Evolutionary conservation across 2,797 vertebrate genomes (phyloP).

Genomic region (Dromococcyx pavoninus): DNA sequence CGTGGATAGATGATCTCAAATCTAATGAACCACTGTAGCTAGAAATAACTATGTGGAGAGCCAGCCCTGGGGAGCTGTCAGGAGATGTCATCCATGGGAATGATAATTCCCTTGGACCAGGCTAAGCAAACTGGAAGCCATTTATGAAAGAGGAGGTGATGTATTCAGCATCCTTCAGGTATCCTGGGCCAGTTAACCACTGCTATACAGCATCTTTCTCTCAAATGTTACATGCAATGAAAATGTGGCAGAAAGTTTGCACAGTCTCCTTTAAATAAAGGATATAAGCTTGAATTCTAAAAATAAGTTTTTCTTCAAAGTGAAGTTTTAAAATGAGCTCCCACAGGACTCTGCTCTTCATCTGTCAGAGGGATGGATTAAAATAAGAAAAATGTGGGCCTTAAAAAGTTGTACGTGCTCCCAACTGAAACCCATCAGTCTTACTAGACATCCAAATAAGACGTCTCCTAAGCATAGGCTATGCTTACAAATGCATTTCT

Average conservation of each 20-base stretch:
- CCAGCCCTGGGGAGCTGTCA: slow-evolving; percentile 41
- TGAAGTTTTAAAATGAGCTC: slow-evolving; percentile 50
- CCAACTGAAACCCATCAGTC: slow-evolving; percentile 60
- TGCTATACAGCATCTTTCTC: neutral
- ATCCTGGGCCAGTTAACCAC: neutral
- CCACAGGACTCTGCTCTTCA: slow-evolving; percentile 44
- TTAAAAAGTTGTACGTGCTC: slow-evolving; percentile 64
- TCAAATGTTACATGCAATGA: neutral
- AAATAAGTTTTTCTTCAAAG: slow-evolving; percentile 9
- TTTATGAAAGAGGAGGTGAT: neutral
- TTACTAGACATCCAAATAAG: slow-evolving; percentile 59
- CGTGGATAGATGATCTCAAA: neutral
- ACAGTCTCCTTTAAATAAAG: slow-evolving; percentile 37
- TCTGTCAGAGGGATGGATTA: slow-evolving; percentile 47
- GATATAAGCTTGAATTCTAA: neutral
- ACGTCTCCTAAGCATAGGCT: slow-evolving; percentile 55
- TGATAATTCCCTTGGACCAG: neutral
- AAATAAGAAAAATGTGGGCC: slow-evolving; percentile 67
- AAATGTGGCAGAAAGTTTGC: neutral
- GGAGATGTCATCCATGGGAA: slow-evolving; percentile 16
- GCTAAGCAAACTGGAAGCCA: slow-evolving; percentile 17
- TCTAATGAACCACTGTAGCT: neutral
- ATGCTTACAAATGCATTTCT: slow-evolving; percentile 77
- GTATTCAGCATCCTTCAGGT: neutral
- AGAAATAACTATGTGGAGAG: neutral